Evolutionary conservation across 2,113 vertebrate species (phyloP).

Genomic region (Ceyx cyanopectus): DNA sequence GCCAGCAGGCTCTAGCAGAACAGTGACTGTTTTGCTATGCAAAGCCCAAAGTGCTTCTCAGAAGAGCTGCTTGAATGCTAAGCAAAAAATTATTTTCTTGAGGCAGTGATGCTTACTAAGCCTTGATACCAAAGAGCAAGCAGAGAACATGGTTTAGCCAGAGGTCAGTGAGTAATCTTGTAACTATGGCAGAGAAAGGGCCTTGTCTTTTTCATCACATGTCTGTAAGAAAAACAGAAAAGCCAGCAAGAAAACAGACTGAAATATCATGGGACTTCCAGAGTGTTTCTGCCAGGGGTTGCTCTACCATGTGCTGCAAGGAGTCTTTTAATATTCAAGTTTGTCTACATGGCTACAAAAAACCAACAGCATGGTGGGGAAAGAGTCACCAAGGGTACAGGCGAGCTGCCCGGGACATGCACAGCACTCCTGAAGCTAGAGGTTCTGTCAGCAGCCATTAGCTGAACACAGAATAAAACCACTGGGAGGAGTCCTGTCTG

Average conservation of each 20-base stretch:
- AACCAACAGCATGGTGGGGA: not conserved
- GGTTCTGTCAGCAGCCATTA: not conserved
- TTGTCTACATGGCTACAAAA: rapidly evolving
- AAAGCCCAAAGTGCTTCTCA: not conserved
- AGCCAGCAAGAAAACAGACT: not conserved
- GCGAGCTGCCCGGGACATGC: not conserved
- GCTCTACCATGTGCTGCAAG: not conserved
- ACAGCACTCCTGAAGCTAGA: not conserved
- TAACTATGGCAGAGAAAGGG: not conserved
- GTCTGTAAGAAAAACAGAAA: not conserved
- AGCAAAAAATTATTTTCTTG: not conserved
- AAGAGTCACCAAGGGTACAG: not conserved
- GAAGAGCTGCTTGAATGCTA: not conserved
- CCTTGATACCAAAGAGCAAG: not conserved
- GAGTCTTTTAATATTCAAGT: not conserved
- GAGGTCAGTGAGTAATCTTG: not conserved
- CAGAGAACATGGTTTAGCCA: not conserved
- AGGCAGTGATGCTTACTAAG: not conserved
- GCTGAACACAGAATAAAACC: not conserved
- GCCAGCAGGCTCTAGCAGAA: not conserved
- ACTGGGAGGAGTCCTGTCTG: not conserved
- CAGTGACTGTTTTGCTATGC: not conserved
- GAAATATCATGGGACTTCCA: not conserved
- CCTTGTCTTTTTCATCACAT: not conserved
- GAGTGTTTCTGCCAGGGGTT: not conserved